These are phyloP conservation scores for Trematomus loennbergii DNA, from an alignment of 2,113 vertebrate genomes.

Conservation along the genomic window DNA sequence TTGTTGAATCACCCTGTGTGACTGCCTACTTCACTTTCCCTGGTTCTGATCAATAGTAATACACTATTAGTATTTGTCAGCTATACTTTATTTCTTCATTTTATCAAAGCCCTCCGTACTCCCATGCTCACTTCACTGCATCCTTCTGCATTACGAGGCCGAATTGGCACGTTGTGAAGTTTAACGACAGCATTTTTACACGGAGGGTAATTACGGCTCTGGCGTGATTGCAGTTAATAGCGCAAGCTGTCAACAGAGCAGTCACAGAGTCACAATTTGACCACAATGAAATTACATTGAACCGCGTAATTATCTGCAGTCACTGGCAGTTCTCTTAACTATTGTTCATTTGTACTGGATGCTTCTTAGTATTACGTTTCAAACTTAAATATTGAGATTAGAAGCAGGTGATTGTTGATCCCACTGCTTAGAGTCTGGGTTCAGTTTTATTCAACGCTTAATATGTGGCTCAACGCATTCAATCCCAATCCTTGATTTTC, in stretches of 20 bases:
- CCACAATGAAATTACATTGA: slow-evolving; percentile 63
- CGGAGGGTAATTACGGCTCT: slow-evolving; percentile 63
- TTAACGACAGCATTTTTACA: slow-evolving; percentile 65
- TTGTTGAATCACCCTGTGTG: slow-evolving; percentile 53
- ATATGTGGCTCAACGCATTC: background rate
- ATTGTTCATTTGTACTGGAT: slow-evolving; percentile 17
- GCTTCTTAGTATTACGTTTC: slow-evolving; percentile 4
- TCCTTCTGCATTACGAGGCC: slow-evolving; percentile 33
- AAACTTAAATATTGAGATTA: slow-evolving; percentile 11
- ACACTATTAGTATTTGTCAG: slow-evolving; percentile 72
- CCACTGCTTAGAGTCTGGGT: background rate
- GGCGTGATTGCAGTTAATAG: slow-evolving; percentile 73
- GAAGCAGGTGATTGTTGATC: slow-evolving; percentile 7
- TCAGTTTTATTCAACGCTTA: slow-evolving; percentile 18
- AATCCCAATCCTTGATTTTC: slow-evolving; percentile 39
- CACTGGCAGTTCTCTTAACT: slow-evolving; percentile 20
- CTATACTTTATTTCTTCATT: slow-evolving; percentile 53
- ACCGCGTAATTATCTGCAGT: slow-evolving; percentile 56
- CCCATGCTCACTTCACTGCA: slow-evolving; percentile 38
- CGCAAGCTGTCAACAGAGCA: slow-evolving; percentile 54
- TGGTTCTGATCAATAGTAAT: slow-evolving; percentile 78
- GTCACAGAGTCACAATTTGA: slow-evolving; percentile 66
- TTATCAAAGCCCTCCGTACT: slow-evolving; percentile 64
- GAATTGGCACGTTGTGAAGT: slow-evolving; percentile 54
- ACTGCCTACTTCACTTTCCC: slow-evolving; percentile 42